Evolutionary conservation across 1,140 invertebrate species (phyloP), one percentile per base, ranked within the genome.

Genomic region (Hormaphis cornu): DNA sequence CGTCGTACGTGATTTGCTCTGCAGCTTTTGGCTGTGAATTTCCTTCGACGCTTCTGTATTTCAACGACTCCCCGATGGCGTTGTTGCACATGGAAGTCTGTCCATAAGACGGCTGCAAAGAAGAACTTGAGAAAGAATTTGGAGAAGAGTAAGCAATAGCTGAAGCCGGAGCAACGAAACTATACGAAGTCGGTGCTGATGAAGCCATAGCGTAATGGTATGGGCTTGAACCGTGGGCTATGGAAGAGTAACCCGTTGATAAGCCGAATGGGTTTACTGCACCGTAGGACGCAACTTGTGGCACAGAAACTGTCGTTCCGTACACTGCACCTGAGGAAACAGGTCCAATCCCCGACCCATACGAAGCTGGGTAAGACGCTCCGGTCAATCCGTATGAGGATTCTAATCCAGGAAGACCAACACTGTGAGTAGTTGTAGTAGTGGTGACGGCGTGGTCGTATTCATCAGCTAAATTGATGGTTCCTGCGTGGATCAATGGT

Each of bases 401-500:
- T 4, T 14, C 9, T 28, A 5, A 6, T 10, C 3, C 54, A 6
- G n/a, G 10, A 26, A 16, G 18, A 35, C 18, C 44, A 16, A 30
- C 3, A 3, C 28, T 40, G 9, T 63, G 24, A 33, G 48, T 35
- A 14, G 46, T 69, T 2, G 48, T 24, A 0, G 69, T 46, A 16
- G 50, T 58, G 52, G 28, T 48, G 22, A 44, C 22, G 22, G 59
- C 46, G 6, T 63, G 58, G 20, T 63, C 58, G 28, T 61, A 48
- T 71, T 71, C 20, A 24, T 63, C 42, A 16, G 58, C 33, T 40
- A 71, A 53, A 16, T 63, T 20, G 33, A 71, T 42, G 1, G 50
- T 50, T 35, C 50, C 33, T 2, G 18, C 18, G 7, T 66, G 44
- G 33, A n/a, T 10, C 10, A 53, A 18, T 66, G 58, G 58, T 9